Conservation (phyloP, 2,797 vertebrate species). For the Rhinatrema bivittatum region DNA sequence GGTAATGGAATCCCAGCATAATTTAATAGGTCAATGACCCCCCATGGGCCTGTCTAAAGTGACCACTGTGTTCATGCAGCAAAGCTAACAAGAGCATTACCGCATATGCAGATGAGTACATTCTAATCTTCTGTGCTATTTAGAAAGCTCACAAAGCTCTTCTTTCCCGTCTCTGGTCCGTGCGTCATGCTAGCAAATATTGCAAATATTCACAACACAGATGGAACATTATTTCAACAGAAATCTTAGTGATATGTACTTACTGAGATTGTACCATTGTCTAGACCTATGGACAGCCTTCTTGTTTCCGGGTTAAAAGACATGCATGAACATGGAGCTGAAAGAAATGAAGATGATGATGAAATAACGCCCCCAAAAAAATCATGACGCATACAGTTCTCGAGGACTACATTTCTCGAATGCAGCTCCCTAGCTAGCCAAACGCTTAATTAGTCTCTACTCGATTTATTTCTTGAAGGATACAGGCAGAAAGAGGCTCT, state of each 20-base stretch:
- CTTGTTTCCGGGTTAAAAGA: constrained; percentile 97
- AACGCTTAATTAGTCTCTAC: constrained; percentile 5
- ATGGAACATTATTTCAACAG: constrained; percentile 47
- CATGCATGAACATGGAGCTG: constrained; percentile 93
- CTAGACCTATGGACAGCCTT: constrained; percentile 88
- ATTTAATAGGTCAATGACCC: too few relatives aligned
- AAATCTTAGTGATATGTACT: constrained; percentile 64
- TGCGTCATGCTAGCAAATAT: constrained; percentile 25
- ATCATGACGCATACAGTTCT: constrained; percentile 20
- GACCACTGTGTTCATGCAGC: too few relatives aligned
- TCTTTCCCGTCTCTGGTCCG: constrained; percentile 10
- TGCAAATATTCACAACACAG: constrained; percentile 30
- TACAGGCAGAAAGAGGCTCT: background rate
- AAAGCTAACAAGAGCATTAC: too few relatives aligned
- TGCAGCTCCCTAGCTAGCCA: constrained; percentile 28
- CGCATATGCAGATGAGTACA: too few relatives aligned
- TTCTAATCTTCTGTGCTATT: background rate
- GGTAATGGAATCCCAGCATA: too few relatives aligned
- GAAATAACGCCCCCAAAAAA: constrained; percentile 64
- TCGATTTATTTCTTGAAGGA: constrained; percentile 2
- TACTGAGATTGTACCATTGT: constrained; percentile 90
- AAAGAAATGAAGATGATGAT: constrained; percentile 65
- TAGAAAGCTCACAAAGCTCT: constrained; percentile 5
- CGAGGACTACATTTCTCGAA: too few relatives aligned
- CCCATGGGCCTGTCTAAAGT: too few relatives aligned